Base-by-base conservation (phyloP, 2,888 invertebrate species). In the Stratiomys singularior region DNA sequence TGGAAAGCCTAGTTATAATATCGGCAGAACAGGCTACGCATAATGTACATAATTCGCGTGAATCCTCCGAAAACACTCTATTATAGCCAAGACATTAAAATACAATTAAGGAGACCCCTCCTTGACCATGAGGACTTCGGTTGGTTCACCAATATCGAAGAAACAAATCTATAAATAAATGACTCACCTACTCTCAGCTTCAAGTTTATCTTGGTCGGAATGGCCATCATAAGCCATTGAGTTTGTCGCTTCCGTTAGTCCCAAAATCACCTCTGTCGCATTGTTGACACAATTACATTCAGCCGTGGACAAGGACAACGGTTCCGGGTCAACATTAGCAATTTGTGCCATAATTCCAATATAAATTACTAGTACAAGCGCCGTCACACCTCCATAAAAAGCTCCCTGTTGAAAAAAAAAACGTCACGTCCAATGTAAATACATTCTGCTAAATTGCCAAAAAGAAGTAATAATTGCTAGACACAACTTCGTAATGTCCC, bases 321-420 rank as follows among this genome's bases (percentile, higher is more conserved):
- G 44, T 1, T 82, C 80, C 0, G 83, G 81, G 18, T 85, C 83
- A 52, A 82, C 82, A 79, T 83, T 84, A 28, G 80, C 81, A 18
- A 87, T 81, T 81, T 87, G 87, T 13, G 86, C 86, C 78, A 86
- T 83, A 1, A 86, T 84, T 0, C 87, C 87, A 80, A 87, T 82
- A 77, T 85, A 86, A 1, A 87, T 83, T n/a, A 87, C 87, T 25
- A 87, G 77, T 0, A 80, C 77, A n/a, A 87, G 81, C 0, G 87
- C 83, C 2, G 84, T 79, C 0, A 87, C 80, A 2, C 85, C 86
- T 1, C 87, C 87, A 77, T 86, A 87, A 80, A 87, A 85, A 37
- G 87, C 87, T 15, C 87, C 87, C 80, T 82, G 64, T 1, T 76
- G 76, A 30, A 30, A 15, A 66, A n/a, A n/a, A 9, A 9, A 37